Evolutionary conservation across 2,888 invertebrate genomes (phyloP).

Genomic region (Lasioglossum calceatum): DNA sequence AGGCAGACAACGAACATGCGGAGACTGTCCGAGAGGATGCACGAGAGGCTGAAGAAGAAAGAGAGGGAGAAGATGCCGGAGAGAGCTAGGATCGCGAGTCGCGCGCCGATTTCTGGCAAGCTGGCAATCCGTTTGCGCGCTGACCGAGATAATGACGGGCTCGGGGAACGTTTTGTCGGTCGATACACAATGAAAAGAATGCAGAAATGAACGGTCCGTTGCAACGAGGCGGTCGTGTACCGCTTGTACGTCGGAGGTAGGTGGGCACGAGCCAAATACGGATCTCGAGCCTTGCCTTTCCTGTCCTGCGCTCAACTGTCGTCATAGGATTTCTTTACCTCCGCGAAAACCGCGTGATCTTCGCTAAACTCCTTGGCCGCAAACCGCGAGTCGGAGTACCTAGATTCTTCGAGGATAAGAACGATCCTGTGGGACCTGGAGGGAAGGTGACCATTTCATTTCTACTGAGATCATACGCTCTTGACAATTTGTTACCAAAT

Average conservation of each 20-base stretch:
- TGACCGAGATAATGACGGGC: constrained; percentile 57
- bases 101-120: constrained; percentile 48
- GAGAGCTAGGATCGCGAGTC: constrained; percentile 15
- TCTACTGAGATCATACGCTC: too few species aligned
- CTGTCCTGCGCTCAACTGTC: not conserved
- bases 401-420: too few species aligned
- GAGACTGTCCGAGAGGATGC: constrained; percentile 10
- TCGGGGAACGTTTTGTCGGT: constrained; percentile 37
- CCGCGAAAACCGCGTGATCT: not conserved
- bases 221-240: constrained; percentile 23
- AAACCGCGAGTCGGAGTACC: too few species aligned
- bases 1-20: constrained; percentile 23
- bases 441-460: too few species aligned
- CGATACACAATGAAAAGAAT: constrained; percentile 43
- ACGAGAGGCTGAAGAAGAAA: not conserved
- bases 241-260: constrained; percentile 23
- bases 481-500: too few species aligned
- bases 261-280: constrained; percentile 74
- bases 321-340: not conserved
- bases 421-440: too few species aligned
- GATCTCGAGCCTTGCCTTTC: constrained; percentile 21
- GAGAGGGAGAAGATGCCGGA: too few species aligned
- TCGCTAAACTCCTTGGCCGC: not conserved
- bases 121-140: constrained; percentile 38
- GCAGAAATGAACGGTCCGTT: constrained; percentile 36